Base-by-base conservation (phyloP, 2,888 invertebrate genomes). In the Ophion obscuratus region DNA sequence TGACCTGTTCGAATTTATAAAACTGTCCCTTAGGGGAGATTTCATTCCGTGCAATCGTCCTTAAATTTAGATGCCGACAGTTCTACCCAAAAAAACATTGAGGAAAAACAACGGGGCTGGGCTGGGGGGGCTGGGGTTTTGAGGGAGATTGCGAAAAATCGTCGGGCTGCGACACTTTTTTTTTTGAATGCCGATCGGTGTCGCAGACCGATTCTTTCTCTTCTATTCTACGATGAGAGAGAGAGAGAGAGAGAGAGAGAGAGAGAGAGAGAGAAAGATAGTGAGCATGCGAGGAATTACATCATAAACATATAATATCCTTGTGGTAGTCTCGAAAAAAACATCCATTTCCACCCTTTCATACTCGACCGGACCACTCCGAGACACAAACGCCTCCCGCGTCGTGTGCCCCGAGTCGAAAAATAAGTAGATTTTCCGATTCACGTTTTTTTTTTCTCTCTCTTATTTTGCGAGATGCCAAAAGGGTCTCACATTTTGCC, bases 21-120 rank as follows among this genome's bases (percentile, higher is more conserved):
- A 93, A 93, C 93, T 93, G 93, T 93, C 93, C 92, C 93, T 93
- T 93, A 91, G 92, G 92, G 92, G 92, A 92, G 92, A 91, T 93
- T 92, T 92, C 88, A 91, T 92, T 92, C 90, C 91, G 89, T 92
- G 90, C 87, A 90, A 90, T 90, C 89, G 89, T 91, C 89, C 93
- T 92, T 92, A 93, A 91, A 91, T 92, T 91, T 93, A 92, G 91
- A 93, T 92, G 92, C 90, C 90, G 91, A 92, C 91, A 92, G 92
- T 92, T 91, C 91, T 89, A 90, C 84, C 83, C 82, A 90, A 88
- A 79, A 62, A 85, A 78, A 85, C 84, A 88, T 83, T 20, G 64
- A 86, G 82, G 77, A 87, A 87, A 87, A 53, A 53, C 62, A 77
- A 89, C 80, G 83, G 74, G 83, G 61, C 5, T 73, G 40, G 20